Conservation (phyloP, 2,113 vertebrate genomes). For the Euleptes europaea region DNA sequence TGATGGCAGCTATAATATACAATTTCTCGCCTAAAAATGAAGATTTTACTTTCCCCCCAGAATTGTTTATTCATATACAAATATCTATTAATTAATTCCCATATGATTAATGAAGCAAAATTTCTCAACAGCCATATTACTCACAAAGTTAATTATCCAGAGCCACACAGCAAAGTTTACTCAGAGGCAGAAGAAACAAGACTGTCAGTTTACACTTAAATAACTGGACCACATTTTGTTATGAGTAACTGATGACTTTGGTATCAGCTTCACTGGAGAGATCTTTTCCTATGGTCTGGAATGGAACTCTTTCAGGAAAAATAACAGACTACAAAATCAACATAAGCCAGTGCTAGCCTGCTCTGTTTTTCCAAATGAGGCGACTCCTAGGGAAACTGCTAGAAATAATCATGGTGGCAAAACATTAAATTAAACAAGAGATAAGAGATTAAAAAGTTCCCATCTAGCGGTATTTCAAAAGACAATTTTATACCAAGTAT, state of each 20-base stretch:
- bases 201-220: background rate
- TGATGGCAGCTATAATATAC: background rate
- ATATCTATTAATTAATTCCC: background rate
- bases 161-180: background rate
- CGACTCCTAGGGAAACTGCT: background rate
- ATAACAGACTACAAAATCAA: background rate
- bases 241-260: background rate
- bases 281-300: background rate
- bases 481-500: background rate
- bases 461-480: background rate
- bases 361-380: background rate
- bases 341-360: background rate
- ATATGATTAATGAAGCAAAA: background rate
- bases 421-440: background rate
- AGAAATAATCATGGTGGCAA: background rate
- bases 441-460: background rate
- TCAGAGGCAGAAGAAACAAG: background rate
- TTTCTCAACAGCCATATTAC: background rate
- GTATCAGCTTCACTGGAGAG: background rate
- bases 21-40: background rate
- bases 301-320: background rate
- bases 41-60: rapidly evolving
- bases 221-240: background rate
- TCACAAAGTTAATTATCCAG: background rate
- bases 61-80: background rate